Evolutionary conservation across 2,888 invertebrate species (phyloP), one percentile per base, ranked within the genome.

Genomic region (Cheilosia urbana): DNA sequence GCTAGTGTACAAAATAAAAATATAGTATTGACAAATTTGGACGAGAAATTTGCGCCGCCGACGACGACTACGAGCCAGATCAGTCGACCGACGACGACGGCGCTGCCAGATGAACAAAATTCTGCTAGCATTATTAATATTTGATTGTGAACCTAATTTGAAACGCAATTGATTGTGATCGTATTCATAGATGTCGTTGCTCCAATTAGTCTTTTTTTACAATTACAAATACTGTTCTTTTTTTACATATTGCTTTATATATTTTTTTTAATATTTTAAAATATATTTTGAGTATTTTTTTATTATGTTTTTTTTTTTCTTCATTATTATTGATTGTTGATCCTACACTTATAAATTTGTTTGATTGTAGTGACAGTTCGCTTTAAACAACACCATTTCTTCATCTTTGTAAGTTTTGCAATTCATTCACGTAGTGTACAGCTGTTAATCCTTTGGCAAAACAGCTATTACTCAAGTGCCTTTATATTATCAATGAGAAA

Each of bases 121-220:
- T 69, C 58, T 53, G 68, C 84, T 84, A 84, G 84, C 79, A 84
- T 83, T 83, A 73, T 83, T 78, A 78, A 83, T 83, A 83, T 83
- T 79, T 83, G 62, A 83, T 73, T 55, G 69, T 71, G 17, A 76
- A 19, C 11, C 63, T 60, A 69, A 77, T 71, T 72, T 72, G 21
- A 73, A 57, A 11, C 34, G 47, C 40, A 68, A 66, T 82, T 72
- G 19, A 68, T 62, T 55, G 68, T 68, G 17, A 68, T 57, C 34
- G 24, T 77, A 66, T 78, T 66, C 75, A 45, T 68, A 60, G 51
- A 65, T 75, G 51, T 73, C 62, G 72, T 62, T 76, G 62, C 68
- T 83, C 51, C 15, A 63, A 83, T 78, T 73, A 78, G 72, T 57
- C 30, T 68, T 40, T 55, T 78, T 68, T 40, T 69, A 62, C 24